phyloP scores from a whole-genome alignment of 2,797 vertebrate species.

The Sylvilagus floridanus region DNA sequence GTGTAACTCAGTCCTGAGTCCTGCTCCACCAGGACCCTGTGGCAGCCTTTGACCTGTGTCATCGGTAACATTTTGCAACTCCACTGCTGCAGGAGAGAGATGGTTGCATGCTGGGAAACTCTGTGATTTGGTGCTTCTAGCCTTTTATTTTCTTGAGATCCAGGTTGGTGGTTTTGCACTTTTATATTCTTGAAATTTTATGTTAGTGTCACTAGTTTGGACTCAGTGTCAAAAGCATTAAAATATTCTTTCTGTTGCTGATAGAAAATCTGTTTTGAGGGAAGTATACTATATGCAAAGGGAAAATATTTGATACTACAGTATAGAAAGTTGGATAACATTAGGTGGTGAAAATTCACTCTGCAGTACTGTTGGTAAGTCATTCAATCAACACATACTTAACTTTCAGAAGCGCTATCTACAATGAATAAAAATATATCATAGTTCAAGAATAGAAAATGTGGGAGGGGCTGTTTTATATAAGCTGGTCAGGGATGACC shows the following conservation, averaged over 20 bases:
- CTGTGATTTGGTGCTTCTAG: background rate
- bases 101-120: background rate
- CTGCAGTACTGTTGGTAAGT: background rate
- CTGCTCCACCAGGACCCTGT: background rate
- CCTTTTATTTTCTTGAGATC: background rate
- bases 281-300: background rate
- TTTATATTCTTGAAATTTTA: background rate
- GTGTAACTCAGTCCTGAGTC: background rate
- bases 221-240: constrained; percentile 18
- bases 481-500: background rate
- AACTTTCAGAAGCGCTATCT: background rate
- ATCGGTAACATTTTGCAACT: background rate
- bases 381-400: constrained; percentile 11
- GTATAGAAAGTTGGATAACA: background rate
- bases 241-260: constrained; percentile 9
- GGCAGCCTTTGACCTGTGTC: background rate
- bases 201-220: background rate
- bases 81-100: background rate
- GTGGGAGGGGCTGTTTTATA: background rate
- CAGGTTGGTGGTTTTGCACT: background rate
- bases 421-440: constrained; percentile 26
- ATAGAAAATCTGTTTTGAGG: background rate
- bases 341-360: background rate
- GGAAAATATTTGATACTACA: background rate
- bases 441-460: background rate